A percentile compares a stretch with the other conserved stretches of the same genome.
Evolutionary conservation across 1,140 invertebrate species (phyloP).

Genomic region (Asobara japonica): DNA sequence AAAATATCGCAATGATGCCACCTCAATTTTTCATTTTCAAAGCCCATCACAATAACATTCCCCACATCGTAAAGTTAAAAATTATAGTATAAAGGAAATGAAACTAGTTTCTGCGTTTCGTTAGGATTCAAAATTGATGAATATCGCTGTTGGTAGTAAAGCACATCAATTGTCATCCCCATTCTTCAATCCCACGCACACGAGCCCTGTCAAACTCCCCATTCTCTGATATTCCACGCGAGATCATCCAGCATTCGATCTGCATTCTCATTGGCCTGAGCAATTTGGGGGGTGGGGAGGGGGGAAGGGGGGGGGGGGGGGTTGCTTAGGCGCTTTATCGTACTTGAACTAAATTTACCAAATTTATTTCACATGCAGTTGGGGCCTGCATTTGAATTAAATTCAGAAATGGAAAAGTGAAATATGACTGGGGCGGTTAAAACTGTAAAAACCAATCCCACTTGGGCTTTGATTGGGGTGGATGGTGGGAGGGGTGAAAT

Average conservation of each 20-base stretch:
- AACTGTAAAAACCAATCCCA: slow-evolving; percentile 60
- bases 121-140: neutral
- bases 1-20: no score
- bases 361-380: neutral
- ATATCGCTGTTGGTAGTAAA: neutral
- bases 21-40: no score
- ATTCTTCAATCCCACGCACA: slow-evolving; percentile 5
- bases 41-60: no score
- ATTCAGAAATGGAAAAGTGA: neutral
- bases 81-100: neutral
- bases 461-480: slow-evolving; percentile 34
- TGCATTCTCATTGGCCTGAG: slow-evolving; percentile 20
- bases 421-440: slow-evolving; percentile 35
- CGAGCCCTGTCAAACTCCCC: slow-evolving; percentile 14
- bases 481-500: slow-evolving; percentile 26
- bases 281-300: no score
- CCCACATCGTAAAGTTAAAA: no score
- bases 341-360: neutral
- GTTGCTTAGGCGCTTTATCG: neutral
- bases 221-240: neutral
- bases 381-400: slow-evolving; percentile 1
- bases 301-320: no score
- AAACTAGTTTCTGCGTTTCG: neutral
- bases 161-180: slow-evolving; percentile 6
- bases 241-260: slow-evolving; percentile 25